These are phyloP conservation scores for Microplitis manilae DNA, from an alignment of 2,888 invertebrate genomes.

Conservation along the genomic window DNA sequence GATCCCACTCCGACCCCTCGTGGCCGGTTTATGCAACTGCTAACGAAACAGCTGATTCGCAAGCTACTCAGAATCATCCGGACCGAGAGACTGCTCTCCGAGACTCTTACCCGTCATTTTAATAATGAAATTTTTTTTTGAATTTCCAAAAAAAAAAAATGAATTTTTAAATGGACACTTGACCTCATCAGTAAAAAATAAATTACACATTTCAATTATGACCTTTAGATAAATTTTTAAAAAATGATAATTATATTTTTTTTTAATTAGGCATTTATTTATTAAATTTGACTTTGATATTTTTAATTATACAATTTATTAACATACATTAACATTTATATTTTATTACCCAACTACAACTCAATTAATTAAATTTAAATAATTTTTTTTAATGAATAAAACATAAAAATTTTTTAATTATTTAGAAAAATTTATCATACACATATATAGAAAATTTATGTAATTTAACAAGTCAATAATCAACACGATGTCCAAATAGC, in stretches of 20 bases:
- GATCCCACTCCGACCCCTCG: slow-evolving; percentile 30
- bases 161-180: no score
- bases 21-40: slow-evolving; percentile 44
- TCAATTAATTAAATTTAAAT: neutral
- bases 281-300: neutral
- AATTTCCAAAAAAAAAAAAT: no score
- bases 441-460: no score
- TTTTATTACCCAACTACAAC: neutral
- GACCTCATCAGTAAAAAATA: no score
- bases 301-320: neutral
- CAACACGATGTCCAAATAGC: no score
- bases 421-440: neutral
- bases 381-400: neutral
- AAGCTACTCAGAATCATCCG: neutral
- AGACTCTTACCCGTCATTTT: neutral
- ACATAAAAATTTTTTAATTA: neutral
- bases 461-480: no score
- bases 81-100: neutral
- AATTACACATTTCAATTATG: no score
- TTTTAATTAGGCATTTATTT: slow-evolving; percentile 2
- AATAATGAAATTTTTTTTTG: neutral
- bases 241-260: neutral
- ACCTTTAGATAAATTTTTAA: neutral
- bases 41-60: slow-evolving; percentile 49
- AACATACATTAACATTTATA: neutral